Base-by-base conservation (phyloP, 2,888 invertebrate genomes). In the Tinea trinotella region DNA sequence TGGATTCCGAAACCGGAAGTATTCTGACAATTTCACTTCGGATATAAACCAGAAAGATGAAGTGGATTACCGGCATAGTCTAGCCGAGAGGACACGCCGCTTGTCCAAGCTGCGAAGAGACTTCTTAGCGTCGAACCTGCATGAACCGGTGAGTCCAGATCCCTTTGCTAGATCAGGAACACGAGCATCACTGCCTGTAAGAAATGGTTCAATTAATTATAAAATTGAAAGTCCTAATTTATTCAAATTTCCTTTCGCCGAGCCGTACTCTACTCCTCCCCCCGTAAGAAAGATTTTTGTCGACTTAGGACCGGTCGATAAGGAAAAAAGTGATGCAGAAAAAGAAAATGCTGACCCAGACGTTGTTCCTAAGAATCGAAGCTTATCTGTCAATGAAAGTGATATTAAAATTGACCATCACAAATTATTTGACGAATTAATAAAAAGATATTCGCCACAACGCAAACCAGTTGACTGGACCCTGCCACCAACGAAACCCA, bases 201-300 rank as follows among this genome's bases (percentile, higher is more conserved):
- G 73, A 57, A 73, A 69, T 57, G 62, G 66, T 10, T 66, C 74
- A 7, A 68, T 74, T 15, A 15, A 13, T 12, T 85, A 84, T 64
- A 85, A 83, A 67, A 77, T 82, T 58, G 82, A 80, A 63, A 83
- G 81, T 61, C 81, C 82, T 15, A 86, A 81, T 62, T 64, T 85
- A 58, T 80, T 76, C 63, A 87, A 87, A 66, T 87, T 87, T 58
- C 85, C 86, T 17, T 87, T 87, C 60, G 84, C 85, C 48, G 86
- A 87, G 58, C 86, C 85, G 22, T 86, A 80, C 57, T 63, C 74
- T 10, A 81, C 85, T n/a, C 86, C 86, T 24, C 75, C 82, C 12
- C 76, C 83, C n/a, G 68, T 68, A 24, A 75, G 85, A 3, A 68
- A 68, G 59, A 70, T 84, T 12, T 56, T 76, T 20, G 65, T 85